Evolutionary conservation across 64 coral and sea anemone species (phyloP).

Genomic region (Exaiptasia diaphana): DNA sequence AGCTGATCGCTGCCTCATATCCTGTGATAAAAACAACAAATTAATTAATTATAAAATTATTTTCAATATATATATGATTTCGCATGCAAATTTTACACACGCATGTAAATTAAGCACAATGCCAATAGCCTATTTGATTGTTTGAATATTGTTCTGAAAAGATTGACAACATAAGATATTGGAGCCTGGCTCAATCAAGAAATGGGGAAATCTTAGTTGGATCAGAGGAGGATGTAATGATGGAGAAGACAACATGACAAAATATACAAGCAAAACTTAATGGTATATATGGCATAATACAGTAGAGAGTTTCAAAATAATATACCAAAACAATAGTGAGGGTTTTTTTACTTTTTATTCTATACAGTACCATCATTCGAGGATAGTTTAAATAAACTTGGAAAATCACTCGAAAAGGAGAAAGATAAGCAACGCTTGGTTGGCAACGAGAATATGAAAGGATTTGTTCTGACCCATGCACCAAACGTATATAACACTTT

Average conservation of each 20-base stretch:
- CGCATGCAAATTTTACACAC: too few relatives aligned
- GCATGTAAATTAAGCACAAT: too few relatives aligned
- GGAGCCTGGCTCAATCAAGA: background rate
- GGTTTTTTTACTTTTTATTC: background rate
- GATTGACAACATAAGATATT: too few relatives aligned
- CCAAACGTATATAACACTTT: background rate
- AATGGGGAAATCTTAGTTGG: constrained; percentile 37
- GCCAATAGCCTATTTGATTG: too few relatives aligned
- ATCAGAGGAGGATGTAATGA: constrained; percentile 35
- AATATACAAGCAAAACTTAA: constrained; percentile 41
- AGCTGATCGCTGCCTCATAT: too few relatives aligned
- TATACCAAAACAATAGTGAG: background rate
- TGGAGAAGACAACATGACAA: constrained; percentile 12
- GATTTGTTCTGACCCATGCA: background rate
- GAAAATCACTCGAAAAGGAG: background rate
- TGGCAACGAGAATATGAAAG: background rate
- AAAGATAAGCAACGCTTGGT: background rate
- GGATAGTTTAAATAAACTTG: background rate
- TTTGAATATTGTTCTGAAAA: too few relatives aligned
- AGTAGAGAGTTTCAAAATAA: background rate
- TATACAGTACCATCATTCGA: background rate
- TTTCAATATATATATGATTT: too few relatives aligned
- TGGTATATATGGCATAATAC: background rate
- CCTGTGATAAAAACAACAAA: too few relatives aligned
- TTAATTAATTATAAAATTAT: too few relatives aligned